Evolutionary conservation across 2,113 vertebrate species (phyloP).

Genomic region (Tricholaema leucomelas): DNA sequence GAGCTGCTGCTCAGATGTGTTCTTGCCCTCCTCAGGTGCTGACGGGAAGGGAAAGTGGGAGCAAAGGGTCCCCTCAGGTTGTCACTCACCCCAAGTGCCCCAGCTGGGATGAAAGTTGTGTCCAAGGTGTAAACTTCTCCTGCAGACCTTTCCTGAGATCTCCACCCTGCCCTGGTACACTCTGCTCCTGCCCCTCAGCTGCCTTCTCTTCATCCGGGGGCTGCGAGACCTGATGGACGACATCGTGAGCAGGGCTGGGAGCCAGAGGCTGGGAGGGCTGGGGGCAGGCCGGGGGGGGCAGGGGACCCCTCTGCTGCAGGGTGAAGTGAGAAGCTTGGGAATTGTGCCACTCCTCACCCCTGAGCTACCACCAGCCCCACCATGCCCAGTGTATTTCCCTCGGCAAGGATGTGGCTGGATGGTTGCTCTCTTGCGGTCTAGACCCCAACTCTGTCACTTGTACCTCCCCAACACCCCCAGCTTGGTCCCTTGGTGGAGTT

Average conservation of each 20-base stretch:
- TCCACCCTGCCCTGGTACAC: slow-evolving; percentile 91
- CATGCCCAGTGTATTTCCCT: background rate
- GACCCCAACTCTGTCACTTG: background rate
- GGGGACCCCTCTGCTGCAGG: background rate
- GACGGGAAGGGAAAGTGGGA: background rate
- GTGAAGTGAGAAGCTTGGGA: background rate
- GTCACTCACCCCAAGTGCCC: background rate
- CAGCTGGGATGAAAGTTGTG: background rate
- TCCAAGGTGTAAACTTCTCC: background rate
- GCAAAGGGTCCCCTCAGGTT: fast-evolving
- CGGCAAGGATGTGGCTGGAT: too few relatives aligned
- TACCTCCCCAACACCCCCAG: background rate
- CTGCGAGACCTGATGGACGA: slow-evolving; percentile 86
- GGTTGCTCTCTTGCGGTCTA: background rate
- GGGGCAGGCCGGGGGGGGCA: fast-evolving
- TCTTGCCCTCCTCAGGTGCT: fast-evolving
- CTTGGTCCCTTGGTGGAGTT: background rate
- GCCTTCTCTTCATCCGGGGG: slow-evolving; percentile 82
- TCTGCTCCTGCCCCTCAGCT: slow-evolving; percentile 80
- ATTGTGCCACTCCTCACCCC: fast-evolving
- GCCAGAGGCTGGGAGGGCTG: fast-evolving
- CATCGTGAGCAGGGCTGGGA: slow-evolving; percentile 78
- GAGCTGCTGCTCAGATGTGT: background rate
- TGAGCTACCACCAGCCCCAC: background rate
- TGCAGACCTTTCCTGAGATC: slow-evolving; percentile 84